Base-by-base conservation (phyloP, 2,113 vertebrate species). In the Nycticorax nycticorax region DNA sequence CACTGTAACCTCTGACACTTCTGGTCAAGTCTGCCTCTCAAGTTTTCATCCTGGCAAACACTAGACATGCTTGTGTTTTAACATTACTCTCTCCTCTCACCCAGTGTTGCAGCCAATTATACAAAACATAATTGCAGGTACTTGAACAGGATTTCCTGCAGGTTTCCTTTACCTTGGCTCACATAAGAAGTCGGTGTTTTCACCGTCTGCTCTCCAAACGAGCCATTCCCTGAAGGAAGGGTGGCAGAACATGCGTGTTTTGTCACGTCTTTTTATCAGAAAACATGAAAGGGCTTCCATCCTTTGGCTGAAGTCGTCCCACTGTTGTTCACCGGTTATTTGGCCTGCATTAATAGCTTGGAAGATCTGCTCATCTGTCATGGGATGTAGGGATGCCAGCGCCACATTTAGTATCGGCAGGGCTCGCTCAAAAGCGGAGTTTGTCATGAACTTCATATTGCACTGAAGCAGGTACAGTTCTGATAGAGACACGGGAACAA, bases 211-310 rank as follows among this genome's bases (percentile, higher is more conserved):
- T 97, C 99, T 98, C 99, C 99, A 99, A 52, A 99, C 98, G 23
- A 99, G 98, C 99, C 99, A 99, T 80, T 99, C 99, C 87, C 99
- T 98, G 98, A 99, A 99, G 92, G 99, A 99, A 1, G 99, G 99
- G 80, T 99, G 99, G 97, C 99, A 99, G 96, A 99, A 99, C 99
- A 99, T 99, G 10, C 99, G 99, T 1, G 99, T 99, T 97, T 99
- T 99, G 97, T 99, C 99, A 71, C 99, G 97, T 57, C 99, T 98
- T 89, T 98, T 99, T 92, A 99, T 98, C 92, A 99, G 98, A 89
- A 99, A 99, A 95, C 98, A 98, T 0, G 99, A 99, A 52, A 99
- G 99, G 62, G 98, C 84, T 32, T 99, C 99, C 99, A 99, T 99
- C 93, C 99, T 98, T 79, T 99, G 99, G 85, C 98, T 99, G 95